A percentile compares a stretch with the other conserved stretches of the same genome.
Conservation (phyloP, 2,888 invertebrate genomes). For the Leptopilina myrica region DNA sequence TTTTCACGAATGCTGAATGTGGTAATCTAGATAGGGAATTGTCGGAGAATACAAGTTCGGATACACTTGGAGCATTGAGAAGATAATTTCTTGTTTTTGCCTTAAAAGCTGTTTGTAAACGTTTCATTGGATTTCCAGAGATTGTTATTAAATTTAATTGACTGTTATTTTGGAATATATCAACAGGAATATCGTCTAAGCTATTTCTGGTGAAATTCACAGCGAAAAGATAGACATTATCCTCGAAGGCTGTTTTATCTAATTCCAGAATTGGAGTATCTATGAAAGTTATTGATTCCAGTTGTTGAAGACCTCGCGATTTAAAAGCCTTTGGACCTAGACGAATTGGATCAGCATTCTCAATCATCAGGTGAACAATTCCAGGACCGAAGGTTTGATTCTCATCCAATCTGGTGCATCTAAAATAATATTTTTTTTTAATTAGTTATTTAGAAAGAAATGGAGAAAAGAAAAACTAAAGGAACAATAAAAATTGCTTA, state of each 20-base stretch:
- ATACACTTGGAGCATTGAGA: constrained; percentile 81
- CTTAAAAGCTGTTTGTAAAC: constrained; percentile 63
- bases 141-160: constrained; percentile 83
- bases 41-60: constrained; percentile 85
- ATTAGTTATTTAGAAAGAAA: neutral
- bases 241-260: constrained; percentile 84
- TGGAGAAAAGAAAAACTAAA: too few species aligned
- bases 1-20: constrained; percentile 81
- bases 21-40: constrained; percentile 84
- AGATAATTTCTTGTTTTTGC: constrained; percentile 77
- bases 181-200: constrained; percentile 82
- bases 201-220: constrained; percentile 85
- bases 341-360: constrained; percentile 79
- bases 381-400: constrained; percentile 83
- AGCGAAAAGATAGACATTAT: constrained; percentile 82
- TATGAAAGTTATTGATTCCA: constrained; percentile 83
- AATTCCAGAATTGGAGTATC: constrained; percentile 84
- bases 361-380: constrained; percentile 83
- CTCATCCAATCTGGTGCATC: constrained; percentile 83
- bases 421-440: constrained; percentile 68
- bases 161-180: constrained; percentile 84
- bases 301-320: constrained; percentile 78
- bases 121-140: constrained; percentile 81
- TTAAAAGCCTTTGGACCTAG: constrained; percentile 77
- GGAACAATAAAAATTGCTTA: too few species aligned